Base-by-base conservation (phyloP, 1,140 invertebrate genomes). In the Zaprionus kolodkinae region DNA sequence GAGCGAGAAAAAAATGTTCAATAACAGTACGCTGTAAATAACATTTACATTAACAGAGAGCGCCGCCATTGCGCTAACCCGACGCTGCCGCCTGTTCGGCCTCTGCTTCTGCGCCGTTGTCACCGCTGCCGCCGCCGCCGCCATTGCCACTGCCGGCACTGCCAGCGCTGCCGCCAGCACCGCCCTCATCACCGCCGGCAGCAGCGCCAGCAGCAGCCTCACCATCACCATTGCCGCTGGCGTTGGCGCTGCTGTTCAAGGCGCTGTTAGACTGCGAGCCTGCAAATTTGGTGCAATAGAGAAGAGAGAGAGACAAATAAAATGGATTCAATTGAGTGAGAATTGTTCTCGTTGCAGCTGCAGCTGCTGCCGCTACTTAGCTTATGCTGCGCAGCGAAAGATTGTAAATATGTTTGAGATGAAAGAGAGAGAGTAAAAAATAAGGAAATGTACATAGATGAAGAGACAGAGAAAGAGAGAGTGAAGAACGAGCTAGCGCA, bases 211-310 rank as follows among this genome's bases (percentile, higher is more conserved):
- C 63, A 64, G 61, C 52, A 17, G 57, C 55, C 21, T 65, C 73
- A 7, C 48, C 71, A 13, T 64, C 63, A n/a, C 69, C 69, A 43
- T 54, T 73, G 50, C 63, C 79, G 43, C 69, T 78, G 15, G 59
- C 73, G 27, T 30, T 70, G 12, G 38, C 77, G 67, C 67, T 83
- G 71, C 21, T 74, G 57, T 89, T 88, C 38, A 88, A 62, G 56
- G 78, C 85, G 78, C 76, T 88, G 78, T 88, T 88, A 33, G 85
- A 88, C 62, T 88, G 85, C n/a, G 85, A 88, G 45, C 86, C 85
- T 88, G 63, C 35, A 33, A 64, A 54, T 54, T 78, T 57, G n/a
- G 56, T 55, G 17, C 45, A 48, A 50, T 45, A 69, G 12, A 68
- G 52, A 66, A 60, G 35, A 40, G 30, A 40, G 30, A 40, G 38